Evolutionary conservation across 2,888 invertebrate genomes (phyloP).

Genomic region (Glaucopsyche alexis): DNA sequence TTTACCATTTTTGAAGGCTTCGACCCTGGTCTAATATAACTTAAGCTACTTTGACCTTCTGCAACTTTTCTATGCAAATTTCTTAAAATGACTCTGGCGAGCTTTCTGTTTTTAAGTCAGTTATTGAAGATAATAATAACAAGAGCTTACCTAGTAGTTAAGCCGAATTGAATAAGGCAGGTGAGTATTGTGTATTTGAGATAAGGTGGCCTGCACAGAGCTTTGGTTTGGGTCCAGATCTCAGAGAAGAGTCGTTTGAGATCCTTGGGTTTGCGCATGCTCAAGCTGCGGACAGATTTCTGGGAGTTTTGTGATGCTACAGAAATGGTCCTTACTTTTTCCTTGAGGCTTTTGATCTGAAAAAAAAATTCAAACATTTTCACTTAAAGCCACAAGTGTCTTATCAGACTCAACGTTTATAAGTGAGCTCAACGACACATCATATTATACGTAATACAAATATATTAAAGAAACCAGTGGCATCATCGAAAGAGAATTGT

Average conservation of each 20-base stretch:
- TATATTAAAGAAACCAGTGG: too few relatives aligned
- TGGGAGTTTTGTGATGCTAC: constrained; percentile 82
- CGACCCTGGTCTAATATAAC: too few relatives aligned
- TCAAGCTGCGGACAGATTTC: constrained; percentile 84
- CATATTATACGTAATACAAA: too few relatives aligned
- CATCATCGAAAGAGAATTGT: too few relatives aligned
- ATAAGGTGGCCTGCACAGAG: constrained; percentile 86
- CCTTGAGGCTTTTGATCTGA: constrained; percentile 85
- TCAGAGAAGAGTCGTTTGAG: constrained; percentile 83
- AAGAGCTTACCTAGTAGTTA: constrained; percentile 83
- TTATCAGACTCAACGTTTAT: too few relatives aligned
- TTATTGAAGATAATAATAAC: too few relatives aligned
- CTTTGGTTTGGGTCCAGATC: constrained; percentile 87
- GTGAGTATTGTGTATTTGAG: constrained; percentile 87
- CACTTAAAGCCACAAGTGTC: neutral
- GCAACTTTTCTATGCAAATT: too few relatives aligned
- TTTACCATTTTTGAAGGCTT: too few relatives aligned
- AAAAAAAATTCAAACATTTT: constrained; percentile 34
- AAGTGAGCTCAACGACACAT: too few relatives aligned
- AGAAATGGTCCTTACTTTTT: constrained; percentile 82
- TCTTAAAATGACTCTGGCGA: too few relatives aligned
- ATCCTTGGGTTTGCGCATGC: constrained; percentile 86
- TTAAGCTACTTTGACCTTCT: too few relatives aligned
- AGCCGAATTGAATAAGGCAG: constrained; percentile 90
- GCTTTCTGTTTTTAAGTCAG: too few relatives aligned